phyloP scores from a whole-genome alignment of 2,888 invertebrate genomes.

The Chaetogeoica ovagalla region DNA sequence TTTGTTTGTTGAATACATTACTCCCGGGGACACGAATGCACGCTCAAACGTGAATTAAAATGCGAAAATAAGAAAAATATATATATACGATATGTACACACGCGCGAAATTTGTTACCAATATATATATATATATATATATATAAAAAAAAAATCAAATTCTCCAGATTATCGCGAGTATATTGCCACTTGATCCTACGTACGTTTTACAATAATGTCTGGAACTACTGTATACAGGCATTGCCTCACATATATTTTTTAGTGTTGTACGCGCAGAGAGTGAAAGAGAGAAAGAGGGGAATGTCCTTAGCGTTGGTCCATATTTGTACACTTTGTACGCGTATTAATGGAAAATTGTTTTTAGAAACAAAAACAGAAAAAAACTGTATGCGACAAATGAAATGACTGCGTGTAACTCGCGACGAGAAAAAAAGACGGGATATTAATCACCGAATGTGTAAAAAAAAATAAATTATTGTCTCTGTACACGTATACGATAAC shows the following conservation, averaged over 20 bases:
- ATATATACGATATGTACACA: too few species aligned
- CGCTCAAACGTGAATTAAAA: too few species aligned
- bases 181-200: background rate
- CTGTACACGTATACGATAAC: background rate
- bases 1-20: too few species aligned
- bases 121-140: too few species aligned
- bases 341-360: too few species aligned
- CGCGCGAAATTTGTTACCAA: too few species aligned
- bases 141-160: too few species aligned
- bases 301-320: conserved; percentile 33
- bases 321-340: too few species aligned
- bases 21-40: too few species aligned
- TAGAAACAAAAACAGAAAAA: background rate
- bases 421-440: too few species aligned
- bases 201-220: background rate
- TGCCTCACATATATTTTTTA: background rate
- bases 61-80: too few species aligned
- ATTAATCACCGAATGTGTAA: background rate
- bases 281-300: background rate
- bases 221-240: background rate
- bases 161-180: too few species aligned
- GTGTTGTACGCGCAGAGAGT: background rate
- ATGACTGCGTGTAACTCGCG: background rate
- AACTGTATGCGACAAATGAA: background rate
- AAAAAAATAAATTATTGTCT: background rate